Base-by-base conservation (phyloP, 2,888 invertebrate genomes). In the Cantharis rustica region DNA sequence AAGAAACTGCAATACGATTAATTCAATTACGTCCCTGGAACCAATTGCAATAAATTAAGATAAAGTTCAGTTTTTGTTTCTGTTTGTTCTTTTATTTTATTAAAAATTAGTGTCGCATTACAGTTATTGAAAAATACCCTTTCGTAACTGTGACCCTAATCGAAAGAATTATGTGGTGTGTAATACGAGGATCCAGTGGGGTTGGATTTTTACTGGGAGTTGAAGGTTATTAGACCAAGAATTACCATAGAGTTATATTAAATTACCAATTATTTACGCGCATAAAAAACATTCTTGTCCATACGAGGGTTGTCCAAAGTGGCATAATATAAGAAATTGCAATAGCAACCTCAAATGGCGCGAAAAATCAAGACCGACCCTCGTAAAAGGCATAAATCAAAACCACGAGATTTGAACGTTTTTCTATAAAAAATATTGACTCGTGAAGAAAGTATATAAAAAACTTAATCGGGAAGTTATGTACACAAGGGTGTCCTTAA, bases 61-160 rank as follows among this genome's bases (percentile, higher is more conserved):
- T 47, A 47, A 47, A 47, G n/a, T 47, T 47, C n/a, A 9, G n/a
- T 47, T 47, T 47, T 47, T 47, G 47, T 47, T 47, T 47, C 47
- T 47, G 47, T 82, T 81, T 82, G 81, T 81, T 80, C 47, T n/a
- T 7, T 47, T n/a, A n/a, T 47, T 47, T 47, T n/a, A 47, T 47
- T 47, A 47, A 47, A 47, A 47, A 47, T 47, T 47, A 47, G 47
- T 47, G 47, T 47, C 47, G 47, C 47, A 9, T 47, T 47, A n/a
- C 47, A 47, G 47, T 47, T 47, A 47, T 47, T 47, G 47, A 47
- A 47, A 47, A 47, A 47, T 47, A 47, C 47, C 47, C 47, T 47
- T 47, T 47, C n/a, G 47, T n/a, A 27, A n/a, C 47, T 47, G 47
- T 47, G 47, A 47, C 47, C 47, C 47, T 47, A 47, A 47, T 47